Evolutionary conservation across 2,113 vertebrate genomes (phyloP), one percentile per base, ranked within the genome.

Genomic region (Cynoglossus semilaevis): DNA sequence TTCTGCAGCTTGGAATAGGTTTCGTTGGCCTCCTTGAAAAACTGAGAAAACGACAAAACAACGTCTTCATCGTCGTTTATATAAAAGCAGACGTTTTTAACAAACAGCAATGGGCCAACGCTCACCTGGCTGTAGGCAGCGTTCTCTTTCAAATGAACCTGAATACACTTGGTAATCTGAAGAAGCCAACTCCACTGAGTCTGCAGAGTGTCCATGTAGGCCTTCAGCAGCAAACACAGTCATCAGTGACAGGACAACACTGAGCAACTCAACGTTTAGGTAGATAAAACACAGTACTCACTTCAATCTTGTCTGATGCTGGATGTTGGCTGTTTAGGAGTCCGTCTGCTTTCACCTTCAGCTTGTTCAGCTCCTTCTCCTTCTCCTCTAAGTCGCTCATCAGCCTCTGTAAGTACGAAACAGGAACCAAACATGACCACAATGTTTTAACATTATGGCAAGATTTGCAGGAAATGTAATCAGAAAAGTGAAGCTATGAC

Each of bases 151-250:
- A 99, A 87, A 63, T 99, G 97, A 44, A 93, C 78, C 47, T 97
- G 89, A 55, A 99, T 97, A 67, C 97, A 98, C 56, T 98, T 98
- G 70, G 94, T 98, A 76, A 99, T 98, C 85, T 99, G 96, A 57
- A 99, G 94, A 55, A 98, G 94, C 97, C 97, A 99, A 63, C 97
- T 99, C 97, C 97, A 99, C 78, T 99, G 97, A 34, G 95, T 98
- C 85, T 99, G 97, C 8, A 99, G 85, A 0, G 95, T 98, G 63
- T 98, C 96, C 94, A 98, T 96, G 64, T 98, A 99, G 0, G 96
- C 97, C 97, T 91, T 46, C 0, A 9, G 82, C 54, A 8, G 1
- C 4, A 29, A 29, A 65, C 34, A 70, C 1, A 53, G 19, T 34
- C 1, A 49, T 76, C 15, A 83, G 46, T 15, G 51, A 35, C 68